Evolutionary conservation across 2,888 invertebrate species (phyloP).

Genomic region (Coremacera marginata): DNA sequence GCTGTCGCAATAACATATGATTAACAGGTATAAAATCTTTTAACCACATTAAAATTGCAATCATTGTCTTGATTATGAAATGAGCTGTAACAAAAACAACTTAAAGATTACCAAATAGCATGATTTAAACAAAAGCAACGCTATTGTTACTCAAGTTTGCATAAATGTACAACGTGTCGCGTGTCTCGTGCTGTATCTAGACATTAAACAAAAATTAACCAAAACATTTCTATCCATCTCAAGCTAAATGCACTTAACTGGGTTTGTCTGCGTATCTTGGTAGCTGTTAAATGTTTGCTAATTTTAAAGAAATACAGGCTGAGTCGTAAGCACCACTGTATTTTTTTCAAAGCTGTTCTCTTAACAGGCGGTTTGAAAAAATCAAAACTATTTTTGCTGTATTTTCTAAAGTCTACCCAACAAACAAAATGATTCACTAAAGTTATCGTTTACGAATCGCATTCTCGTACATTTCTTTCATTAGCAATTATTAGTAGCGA

Average conservation of each 20-base stretch:
- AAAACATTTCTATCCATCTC: not conserved
- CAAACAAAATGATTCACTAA: too few species aligned
- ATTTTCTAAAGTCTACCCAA: too few species aligned
- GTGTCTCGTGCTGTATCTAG: slow-evolving; percentile 11
- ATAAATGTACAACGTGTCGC: not conserved
- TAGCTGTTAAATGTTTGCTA: too few species aligned
- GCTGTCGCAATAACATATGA: not conserved
- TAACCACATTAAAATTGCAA: not conserved
- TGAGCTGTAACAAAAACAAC: slow-evolving; percentile 2
- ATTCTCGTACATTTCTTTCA: too few species aligned
- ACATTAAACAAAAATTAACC: not conserved
- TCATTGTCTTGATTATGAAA: slow-evolving; percentile 10
- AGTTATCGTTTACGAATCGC: too few species aligned
- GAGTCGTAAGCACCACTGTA: too few species aligned
- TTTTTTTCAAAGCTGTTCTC: too few species aligned
- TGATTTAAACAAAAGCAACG: slow-evolving; percentile 6
- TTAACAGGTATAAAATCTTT: not conserved
- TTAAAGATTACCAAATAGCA: slow-evolving; percentile 11
- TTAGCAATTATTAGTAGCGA: too few species aligned
- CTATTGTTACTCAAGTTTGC: slow-evolving; percentile 9
- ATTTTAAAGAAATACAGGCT: too few species aligned
- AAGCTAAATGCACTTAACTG: not conserved
- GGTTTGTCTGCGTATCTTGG: not conserved
- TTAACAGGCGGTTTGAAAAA: too few species aligned
- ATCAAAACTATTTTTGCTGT: too few species aligned